These are phyloP conservation scores for Eurystomus glaucurus DNA, from an alignment of 2,797 vertebrate genomes.

Conservation along the genomic window DNA sequence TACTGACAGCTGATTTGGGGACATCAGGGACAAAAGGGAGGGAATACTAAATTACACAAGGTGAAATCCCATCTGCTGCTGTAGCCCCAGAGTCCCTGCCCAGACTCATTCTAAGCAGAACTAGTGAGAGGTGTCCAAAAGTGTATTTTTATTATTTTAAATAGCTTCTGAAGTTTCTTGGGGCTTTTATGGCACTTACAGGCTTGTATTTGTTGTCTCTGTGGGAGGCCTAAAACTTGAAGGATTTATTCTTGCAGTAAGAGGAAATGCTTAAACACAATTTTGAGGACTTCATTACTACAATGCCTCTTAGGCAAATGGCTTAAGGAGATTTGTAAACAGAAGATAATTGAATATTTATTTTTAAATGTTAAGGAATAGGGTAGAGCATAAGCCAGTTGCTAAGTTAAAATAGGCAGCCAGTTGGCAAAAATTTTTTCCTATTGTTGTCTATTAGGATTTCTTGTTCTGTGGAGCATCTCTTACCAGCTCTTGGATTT, in stretches of 20 bases:
- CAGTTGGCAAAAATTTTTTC: slow-evolving; percentile 28
- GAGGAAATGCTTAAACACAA: slow-evolving; percentile 49
- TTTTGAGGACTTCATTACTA: slow-evolving; percentile 12
- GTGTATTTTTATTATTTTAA: not conserved
- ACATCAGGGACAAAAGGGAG: not conserved
- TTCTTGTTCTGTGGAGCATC: not conserved
- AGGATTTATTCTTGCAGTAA: slow-evolving; percentile 34
- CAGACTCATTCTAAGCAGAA: not conserved
- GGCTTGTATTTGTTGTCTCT: not conserved
- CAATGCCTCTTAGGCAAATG: not conserved
- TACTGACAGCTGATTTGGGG: not conserved
- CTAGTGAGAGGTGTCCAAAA: not conserved
- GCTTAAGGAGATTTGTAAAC: slow-evolving; percentile 44
- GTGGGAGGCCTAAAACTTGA: slow-evolving; percentile 41
- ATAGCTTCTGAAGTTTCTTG: slow-evolving; percentile 31
- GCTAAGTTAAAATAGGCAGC: not conserved
- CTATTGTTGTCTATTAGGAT: not conserved
- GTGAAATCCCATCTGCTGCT: not conserved
- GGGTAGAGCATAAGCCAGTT: not conserved
- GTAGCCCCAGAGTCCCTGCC: accelerated
- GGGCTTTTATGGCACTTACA: slow-evolving; percentile 3
- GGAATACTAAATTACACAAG: not conserved
- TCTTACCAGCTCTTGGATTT: slow-evolving; percentile 16
- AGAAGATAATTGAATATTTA: slow-evolving; percentile 42
- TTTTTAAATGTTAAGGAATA: slow-evolving; percentile 27